These are phyloP conservation scores for Cecropterus lyciades DNA, from an alignment of 1,140 invertebrate genomes.

Conservation along the genomic window DNA sequence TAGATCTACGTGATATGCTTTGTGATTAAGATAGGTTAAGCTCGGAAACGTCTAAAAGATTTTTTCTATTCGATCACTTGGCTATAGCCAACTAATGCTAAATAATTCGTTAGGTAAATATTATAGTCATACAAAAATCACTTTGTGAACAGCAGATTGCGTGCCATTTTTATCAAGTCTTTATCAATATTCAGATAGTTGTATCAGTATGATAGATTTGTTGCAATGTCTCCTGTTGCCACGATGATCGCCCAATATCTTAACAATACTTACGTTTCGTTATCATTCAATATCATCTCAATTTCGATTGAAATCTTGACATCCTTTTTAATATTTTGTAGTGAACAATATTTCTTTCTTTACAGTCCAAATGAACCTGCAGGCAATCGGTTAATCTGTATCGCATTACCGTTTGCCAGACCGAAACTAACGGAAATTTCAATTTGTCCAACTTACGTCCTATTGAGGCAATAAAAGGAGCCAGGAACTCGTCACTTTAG, in stretches of 20 bases:
- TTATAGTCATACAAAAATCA: conserved; percentile 7
- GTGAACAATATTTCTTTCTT: background rate
- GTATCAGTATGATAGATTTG: conserved; percentile 29
- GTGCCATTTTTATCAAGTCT: conserved; percentile 14
- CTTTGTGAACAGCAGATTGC: background rate
- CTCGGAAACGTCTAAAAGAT: no score
- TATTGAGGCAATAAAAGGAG: conserved; percentile 70
- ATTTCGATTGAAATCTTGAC: background rate
- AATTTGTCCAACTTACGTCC: conserved; percentile 67
- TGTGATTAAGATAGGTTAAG: background rate
- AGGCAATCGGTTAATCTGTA: conserved; percentile 30
- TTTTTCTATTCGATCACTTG: no score
- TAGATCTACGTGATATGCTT: background rate
- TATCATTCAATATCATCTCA: conserved; percentile 12
- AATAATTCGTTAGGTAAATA: background rate
- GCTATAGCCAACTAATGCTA: background rate
- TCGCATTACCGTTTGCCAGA: conserved; percentile 39
- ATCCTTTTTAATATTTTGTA: background rate
- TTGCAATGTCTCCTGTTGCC: conserved; percentile 3
- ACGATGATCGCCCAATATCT: conserved; percentile 10
- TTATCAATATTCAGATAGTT: conserved; percentile 24
- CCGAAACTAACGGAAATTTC: conserved; percentile 68
- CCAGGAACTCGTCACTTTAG: conserved; percentile 68
- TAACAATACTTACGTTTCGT: conserved; percentile 2
- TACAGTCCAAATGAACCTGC: background rate